phyloP scores from a whole-genome alignment of 1,140 invertebrate genomes.

The Eumaeus atala region DNA sequence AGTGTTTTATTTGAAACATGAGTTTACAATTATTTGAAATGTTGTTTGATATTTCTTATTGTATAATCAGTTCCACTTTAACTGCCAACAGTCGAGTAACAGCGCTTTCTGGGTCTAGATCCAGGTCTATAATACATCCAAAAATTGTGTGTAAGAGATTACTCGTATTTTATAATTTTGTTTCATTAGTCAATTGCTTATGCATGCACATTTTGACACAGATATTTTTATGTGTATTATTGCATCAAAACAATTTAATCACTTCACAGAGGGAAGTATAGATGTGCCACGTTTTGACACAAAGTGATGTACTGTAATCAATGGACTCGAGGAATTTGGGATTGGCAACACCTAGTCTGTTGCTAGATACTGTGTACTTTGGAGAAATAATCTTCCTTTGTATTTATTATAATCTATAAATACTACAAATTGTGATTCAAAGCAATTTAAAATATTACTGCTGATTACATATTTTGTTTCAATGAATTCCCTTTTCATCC shows the following conservation, averaged over 20 bases:
- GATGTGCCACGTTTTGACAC: slow-evolving; percentile 11
- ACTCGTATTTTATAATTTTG: no score
- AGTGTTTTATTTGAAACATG: no score
- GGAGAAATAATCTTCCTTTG: slow-evolving; percentile 67
- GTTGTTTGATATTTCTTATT: no score
- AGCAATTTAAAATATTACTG: slow-evolving; percentile 73
- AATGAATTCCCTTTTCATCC: no score
- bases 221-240: not conserved
- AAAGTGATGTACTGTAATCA: slow-evolving; percentile 4
- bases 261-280: not conserved
- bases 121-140: no score
- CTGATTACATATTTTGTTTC: slow-evolving; percentile 65
- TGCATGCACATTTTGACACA: no score
- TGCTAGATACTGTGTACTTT: slow-evolving; percentile 36
- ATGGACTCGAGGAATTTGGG: not conserved
- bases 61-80: no score
- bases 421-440: slow-evolving; percentile 72
- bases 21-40: no score
- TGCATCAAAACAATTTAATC: slow-evolving; percentile 4
- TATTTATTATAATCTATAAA: slow-evolving; percentile 72
- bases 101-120: no score
- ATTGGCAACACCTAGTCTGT: not conserved
- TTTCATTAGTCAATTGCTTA: no score
- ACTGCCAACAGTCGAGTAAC: no score
- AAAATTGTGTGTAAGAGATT: no score